Percentiles rank a stretch among this genome's conserved stretches.
phyloP scores from a whole-genome alignment of 1,140 invertebrate genomes.

The Vanessa atalanta region DNA sequence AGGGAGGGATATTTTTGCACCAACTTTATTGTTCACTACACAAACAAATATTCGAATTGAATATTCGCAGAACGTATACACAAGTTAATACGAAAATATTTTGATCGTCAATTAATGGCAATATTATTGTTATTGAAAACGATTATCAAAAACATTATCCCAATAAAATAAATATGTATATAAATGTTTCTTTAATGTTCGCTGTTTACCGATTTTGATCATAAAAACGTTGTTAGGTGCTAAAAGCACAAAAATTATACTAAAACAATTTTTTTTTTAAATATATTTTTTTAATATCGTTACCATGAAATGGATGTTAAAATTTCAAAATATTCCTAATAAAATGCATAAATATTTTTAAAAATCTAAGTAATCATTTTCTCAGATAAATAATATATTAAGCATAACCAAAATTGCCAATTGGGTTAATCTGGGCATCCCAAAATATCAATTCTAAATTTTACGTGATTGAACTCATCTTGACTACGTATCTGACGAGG shows the following conservation, averaged over 20 bases:
- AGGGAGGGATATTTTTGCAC: conserved; percentile 62
- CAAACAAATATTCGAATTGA: conserved; percentile 67
- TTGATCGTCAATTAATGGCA: not conserved
- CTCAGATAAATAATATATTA: not conserved
- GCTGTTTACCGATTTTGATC: not conserved
- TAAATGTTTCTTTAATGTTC: not conserved
- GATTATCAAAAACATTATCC: not conserved
- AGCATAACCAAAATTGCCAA: not conserved
- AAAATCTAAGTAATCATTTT: not conserved
- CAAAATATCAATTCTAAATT: conserved; percentile 15
- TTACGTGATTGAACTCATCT: conserved; percentile 46
- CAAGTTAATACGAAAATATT: not conserved
- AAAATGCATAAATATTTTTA: too few relatives aligned
- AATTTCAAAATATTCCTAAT: too few relatives aligned
- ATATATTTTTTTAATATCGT: not conserved
- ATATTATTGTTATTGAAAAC: conserved; percentile 2
- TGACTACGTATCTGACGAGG: conserved; percentile 43
- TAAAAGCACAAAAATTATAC: not conserved
- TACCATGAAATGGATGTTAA: too few relatives aligned
- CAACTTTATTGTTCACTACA: conserved; percentile 74
- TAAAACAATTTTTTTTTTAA: not conserved
- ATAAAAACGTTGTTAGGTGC: conserved; percentile 1
- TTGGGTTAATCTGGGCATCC: not conserved
- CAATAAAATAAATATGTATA: conserved; percentile 2
- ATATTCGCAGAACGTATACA: conserved; percentile 37